Percentiles rank a stretch among this genome's conserved stretches.
Evolutionary conservation across 2,888 invertebrate genomes (phyloP).

Genomic region (Apantesis nais): DNA sequence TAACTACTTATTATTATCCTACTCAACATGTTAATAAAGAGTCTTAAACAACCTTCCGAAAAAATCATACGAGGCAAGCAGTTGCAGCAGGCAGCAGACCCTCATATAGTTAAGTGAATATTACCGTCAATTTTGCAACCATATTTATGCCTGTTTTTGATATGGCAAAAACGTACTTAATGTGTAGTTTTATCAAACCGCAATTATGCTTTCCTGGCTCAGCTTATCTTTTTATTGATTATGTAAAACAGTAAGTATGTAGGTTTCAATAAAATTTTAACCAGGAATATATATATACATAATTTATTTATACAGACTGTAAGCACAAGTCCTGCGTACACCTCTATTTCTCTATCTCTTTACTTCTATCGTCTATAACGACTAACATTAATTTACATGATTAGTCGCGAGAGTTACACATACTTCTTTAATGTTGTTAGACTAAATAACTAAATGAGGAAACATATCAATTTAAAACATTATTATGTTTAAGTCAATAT

Average conservation of each 20-base stretch:
- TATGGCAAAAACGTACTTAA: background rate
- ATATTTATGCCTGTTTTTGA: background rate
- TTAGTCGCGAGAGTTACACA: too few relatives aligned
- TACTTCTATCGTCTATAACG: background rate
- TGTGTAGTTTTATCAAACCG: background rate
- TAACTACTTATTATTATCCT: background rate
- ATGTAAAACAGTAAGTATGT: background rate
- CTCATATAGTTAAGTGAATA: background rate
- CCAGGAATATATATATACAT: too few relatives aligned
- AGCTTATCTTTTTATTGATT: slow-evolving; percentile 1
- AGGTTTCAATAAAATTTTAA: background rate
- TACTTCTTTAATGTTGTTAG: too few relatives aligned
- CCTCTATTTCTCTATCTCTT: background rate
- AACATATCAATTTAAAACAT: too few relatives aligned
- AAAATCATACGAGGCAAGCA: too few relatives aligned
- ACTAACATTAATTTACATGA: too few relatives aligned
- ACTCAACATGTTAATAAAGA: too few relatives aligned
- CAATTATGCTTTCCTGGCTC: background rate
- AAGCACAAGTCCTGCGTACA: background rate
- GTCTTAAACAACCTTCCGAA: too few relatives aligned
- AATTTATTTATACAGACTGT: background rate
- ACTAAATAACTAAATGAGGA: too few relatives aligned
- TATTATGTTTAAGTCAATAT: too few relatives aligned
- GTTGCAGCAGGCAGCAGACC: too few relatives aligned
- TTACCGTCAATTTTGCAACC: background rate